Percentiles rank a stretch among this genome's conserved stretches.
Evolutionary conservation across 2,888 invertebrate species (phyloP).

Genomic region (Craniophora ligustri): DNA sequence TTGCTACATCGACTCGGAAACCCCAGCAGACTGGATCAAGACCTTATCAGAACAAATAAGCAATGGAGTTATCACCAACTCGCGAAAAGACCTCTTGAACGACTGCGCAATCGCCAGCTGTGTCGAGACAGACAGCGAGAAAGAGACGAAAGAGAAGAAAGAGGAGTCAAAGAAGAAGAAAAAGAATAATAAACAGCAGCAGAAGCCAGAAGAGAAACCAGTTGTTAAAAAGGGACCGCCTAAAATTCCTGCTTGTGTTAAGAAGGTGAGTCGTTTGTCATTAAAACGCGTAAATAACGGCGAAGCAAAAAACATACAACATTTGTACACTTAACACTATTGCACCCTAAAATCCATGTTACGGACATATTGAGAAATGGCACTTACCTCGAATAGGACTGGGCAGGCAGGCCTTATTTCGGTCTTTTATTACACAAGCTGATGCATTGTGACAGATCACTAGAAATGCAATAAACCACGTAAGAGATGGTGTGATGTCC

Average conservation of each 20-base stretch:
- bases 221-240: constrained; percentile 46
- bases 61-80: constrained; percentile 78
- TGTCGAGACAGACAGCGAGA: constrained; percentile 71
- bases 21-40: constrained; percentile 82
- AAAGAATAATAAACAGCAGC: constrained; percentile 60
- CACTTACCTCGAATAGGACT: too few species aligned
- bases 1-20: constrained; percentile 82
- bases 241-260: background rate
- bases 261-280: background rate
- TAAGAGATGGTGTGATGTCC: too few species aligned
- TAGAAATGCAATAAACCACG: too few species aligned
- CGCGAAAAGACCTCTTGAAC: constrained; percentile 85
- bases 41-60: constrained; percentile 77
- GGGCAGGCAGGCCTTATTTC: too few species aligned
- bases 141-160: constrained; percentile 66
- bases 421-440: too few species aligned
- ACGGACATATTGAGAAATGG: too few species aligned
- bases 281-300: too few species aligned
- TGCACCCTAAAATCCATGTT: too few species aligned
- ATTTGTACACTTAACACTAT: too few species aligned
- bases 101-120: constrained; percentile 74
- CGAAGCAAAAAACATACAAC: too few species aligned
- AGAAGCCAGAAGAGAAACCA: constrained; percentile 71
- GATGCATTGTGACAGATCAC: too few species aligned
- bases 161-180: constrained; percentile 53